Evolutionary conservation across 2,888 invertebrate species (phyloP), one percentile per base, ranked within the genome.

Genomic region (Drosophila pullipes): DNA sequence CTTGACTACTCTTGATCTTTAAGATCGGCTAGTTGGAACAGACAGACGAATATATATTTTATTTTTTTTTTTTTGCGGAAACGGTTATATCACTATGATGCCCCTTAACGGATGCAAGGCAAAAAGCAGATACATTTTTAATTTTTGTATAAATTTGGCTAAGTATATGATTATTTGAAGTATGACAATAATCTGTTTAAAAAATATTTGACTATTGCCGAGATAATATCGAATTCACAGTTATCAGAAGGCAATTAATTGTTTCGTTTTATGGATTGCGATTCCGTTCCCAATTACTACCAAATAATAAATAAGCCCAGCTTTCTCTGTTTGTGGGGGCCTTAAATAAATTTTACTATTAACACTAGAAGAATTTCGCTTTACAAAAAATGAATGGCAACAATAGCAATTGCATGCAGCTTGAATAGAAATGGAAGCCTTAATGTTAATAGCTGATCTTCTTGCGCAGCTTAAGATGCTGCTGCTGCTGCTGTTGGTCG

Each of bases 381-480:
- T 68, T 69, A 67, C 60, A 61, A 69, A 22, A 58, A n/a, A 57
- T 50, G 39, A 39, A 66, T 59, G 39, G 31, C 41, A 69, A 74
- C 55, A 74, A 62, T 71, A 65, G 71, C 69, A 74, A 69, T 59
- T 68, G 41, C 58, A 35, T n/a, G 37, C 11, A 33, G 30, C 49
- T 33, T 37, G 25, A 4, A 9, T 25, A 25, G 4, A 25, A 47
- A 47, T 47, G 47, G 47, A 47, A 25, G 47, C 25, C 25, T 25
- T 47, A 47, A 47, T 25, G 47, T 25, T 79, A 85, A 54, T 93
- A 93, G 88, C 93, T 93, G 69, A 93, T 93, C 83, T 93, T 93
- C 74, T 93, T 93, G 64, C 93, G 92, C 76, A 93, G 67, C 83
- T 93, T 93, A 22, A 91, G 81, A 68, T 91, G 90, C 62, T 88